Evolutionary conservation across 1,140 invertebrate genomes (phyloP).

Genomic region (Heliconius himera): DNA sequence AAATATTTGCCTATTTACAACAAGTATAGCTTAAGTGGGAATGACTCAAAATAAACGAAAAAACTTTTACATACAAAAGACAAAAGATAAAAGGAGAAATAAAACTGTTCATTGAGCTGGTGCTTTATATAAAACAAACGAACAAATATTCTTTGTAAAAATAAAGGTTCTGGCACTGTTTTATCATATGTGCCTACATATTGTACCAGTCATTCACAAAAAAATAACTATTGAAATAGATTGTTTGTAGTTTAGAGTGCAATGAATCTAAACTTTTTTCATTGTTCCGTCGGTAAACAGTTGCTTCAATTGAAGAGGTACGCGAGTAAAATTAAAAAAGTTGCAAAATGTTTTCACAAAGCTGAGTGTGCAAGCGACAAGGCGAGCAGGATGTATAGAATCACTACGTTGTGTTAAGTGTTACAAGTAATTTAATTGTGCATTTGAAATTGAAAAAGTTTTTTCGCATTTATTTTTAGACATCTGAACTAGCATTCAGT

Average conservation of each 20-base stretch:
- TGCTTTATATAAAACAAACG: too few relatives aligned
- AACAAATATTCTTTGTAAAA: too few relatives aligned
- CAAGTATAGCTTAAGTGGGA: too few relatives aligned
- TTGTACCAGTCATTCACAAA: conserved; percentile 2
- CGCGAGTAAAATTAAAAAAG: conserved; percentile 10
- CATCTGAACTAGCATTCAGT: background rate
- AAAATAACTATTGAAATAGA: background rate
- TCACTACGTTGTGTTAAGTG: background rate
- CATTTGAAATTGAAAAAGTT: conserved; percentile 5
- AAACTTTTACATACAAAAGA: too few relatives aligned
- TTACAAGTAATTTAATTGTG: conserved; percentile 5
- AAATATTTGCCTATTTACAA: too few relatives aligned
- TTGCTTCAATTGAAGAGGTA: background rate
- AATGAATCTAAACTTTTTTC: conserved; percentile 1
- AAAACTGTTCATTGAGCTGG: too few relatives aligned
- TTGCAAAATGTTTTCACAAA: background rate
- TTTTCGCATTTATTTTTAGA: background rate
- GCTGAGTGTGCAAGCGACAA: conserved; percentile 5
- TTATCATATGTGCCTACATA: background rate
- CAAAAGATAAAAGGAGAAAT: background rate
- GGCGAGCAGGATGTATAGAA: background rate
- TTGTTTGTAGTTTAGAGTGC: conserved; percentile 2
- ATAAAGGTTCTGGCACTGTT: background rate
- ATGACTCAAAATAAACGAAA: too few relatives aligned
- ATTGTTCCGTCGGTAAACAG: background rate